Percentiles rank a stretch among this genome's conserved stretches.
Evolutionary conservation across 2,113 vertebrate genomes (phyloP).

Genomic region (Ginglymostoma cirratum): DNA sequence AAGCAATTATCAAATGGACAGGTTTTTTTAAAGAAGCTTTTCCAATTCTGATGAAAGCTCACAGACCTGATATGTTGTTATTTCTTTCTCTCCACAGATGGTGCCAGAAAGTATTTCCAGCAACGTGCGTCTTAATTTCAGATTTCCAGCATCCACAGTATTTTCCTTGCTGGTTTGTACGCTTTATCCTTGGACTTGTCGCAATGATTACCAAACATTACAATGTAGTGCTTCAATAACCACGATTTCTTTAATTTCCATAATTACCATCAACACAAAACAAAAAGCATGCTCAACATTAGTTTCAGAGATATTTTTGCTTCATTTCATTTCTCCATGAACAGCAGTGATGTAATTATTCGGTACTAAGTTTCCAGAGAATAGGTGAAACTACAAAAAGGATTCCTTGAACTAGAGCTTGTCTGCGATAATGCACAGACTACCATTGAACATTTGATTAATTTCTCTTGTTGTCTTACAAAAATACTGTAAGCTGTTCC

Average conservation of each 20-base stretch:
- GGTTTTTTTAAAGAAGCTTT: neutral
- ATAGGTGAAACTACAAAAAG: neutral
- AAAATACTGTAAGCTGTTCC: neutral
- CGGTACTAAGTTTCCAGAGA: neutral
- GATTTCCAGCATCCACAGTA: neutral
- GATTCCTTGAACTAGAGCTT: neutral
- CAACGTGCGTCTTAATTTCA: neutral
- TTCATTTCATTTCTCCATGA: neutral
- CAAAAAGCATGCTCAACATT: neutral
- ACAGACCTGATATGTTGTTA: neutral
- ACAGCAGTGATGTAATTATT: neutral
- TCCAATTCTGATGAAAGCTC: neutral
- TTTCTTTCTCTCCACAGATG: neutral
- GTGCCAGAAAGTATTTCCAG: neutral
- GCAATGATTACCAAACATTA: neutral
- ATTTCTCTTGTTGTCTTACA: neutral
- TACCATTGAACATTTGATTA: constrained; percentile 3
- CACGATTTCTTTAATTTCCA: too few species aligned
- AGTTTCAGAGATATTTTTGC: neutral
- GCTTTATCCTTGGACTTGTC: neutral
- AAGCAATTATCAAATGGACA: neutral
- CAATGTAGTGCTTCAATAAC: neutral
- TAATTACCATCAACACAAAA: neutral
- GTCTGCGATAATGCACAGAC: neutral
- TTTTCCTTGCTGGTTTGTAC: neutral